A percentile compares a stretch with the other conserved stretches of the same genome.
These are phyloP conservation scores for Aleadryas rufinucha DNA, from an alignment of 2,113 vertebrate genomes.

Conservation along the genomic window DNA sequence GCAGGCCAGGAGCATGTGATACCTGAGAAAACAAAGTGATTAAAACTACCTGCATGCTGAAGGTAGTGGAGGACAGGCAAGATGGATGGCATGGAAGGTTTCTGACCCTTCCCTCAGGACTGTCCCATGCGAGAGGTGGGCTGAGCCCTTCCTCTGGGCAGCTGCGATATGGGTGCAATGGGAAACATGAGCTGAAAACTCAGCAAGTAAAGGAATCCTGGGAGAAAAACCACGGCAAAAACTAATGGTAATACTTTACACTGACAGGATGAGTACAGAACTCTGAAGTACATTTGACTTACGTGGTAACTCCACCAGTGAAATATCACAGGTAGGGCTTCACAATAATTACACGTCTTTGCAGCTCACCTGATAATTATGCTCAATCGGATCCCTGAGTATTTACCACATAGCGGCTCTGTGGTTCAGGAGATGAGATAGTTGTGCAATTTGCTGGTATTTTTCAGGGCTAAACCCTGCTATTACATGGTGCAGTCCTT, in stretches of 20 bases:
- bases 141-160: neutral
- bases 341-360: neutral
- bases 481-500: neutral
- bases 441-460: neutral
- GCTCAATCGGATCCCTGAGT: neutral
- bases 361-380: neutral
- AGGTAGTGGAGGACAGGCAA: neutral
- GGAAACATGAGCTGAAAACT: neutral
- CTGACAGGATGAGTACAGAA: neutral
- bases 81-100: neutral
- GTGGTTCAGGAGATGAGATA: neutral
- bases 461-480: neutral
- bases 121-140: neutral
- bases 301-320: neutral
- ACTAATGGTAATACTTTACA: neutral
- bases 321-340: neutral
- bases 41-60: neutral
- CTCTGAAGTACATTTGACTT: neutral
- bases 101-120: neutral
- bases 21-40: neutral
- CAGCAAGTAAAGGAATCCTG: neutral
- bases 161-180: neutral
- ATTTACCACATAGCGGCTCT: neutral
- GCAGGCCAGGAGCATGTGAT: neutral
- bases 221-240: neutral